Evolutionary conservation across 2,888 invertebrate genomes (phyloP), one percentile per base, ranked within the genome.

Genomic region (Hermodice carunculata): DNA sequence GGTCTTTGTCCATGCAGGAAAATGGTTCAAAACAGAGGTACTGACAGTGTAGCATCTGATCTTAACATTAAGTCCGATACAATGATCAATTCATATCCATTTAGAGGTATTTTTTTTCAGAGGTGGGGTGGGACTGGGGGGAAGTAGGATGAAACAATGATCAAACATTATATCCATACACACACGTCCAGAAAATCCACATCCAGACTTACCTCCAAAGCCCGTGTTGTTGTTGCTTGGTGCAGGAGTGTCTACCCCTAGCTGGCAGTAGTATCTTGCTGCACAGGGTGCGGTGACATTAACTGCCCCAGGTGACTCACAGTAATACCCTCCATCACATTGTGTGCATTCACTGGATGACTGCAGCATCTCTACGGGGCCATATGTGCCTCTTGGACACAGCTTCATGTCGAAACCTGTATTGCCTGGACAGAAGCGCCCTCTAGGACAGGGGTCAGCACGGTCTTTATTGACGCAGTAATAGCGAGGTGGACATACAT

Each of bases 361-460:
- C 14, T 70, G 70, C 59, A 83, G 71, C 59, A 75, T 76, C 29
- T 59, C 67, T 6, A 65, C 76, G 8, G 77, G 75, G 51, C 79
- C 78, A 64, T 81, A 84, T 2, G 82, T 83, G 2, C 83, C 83
- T 5, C 73, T 69, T 4, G 81, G 80, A 68, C 83, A 84, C 29
- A 76, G 68, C 0, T 74, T 64, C 73, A 72, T 71, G 76, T 82
- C 74, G 67, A 78, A 81, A 28, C 84, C 83, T n/a, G 80, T 82
- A 48, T 70, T 74, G 19, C 77, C 78, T 11, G 80, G 74, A 62
- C 84, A 84, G 71, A 76, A 81, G 4, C 72, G 60, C 4, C 84
- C 84, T 19, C 58, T 61, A 11, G 83, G 83, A 66, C 84, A 83
- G 0, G 79, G 78, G 64, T 82, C 81, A 31, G 75, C 72, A 17